Base-by-base conservation (phyloP, 2,888 invertebrate genomes). In the Oegoconia quadripuncta region DNA sequence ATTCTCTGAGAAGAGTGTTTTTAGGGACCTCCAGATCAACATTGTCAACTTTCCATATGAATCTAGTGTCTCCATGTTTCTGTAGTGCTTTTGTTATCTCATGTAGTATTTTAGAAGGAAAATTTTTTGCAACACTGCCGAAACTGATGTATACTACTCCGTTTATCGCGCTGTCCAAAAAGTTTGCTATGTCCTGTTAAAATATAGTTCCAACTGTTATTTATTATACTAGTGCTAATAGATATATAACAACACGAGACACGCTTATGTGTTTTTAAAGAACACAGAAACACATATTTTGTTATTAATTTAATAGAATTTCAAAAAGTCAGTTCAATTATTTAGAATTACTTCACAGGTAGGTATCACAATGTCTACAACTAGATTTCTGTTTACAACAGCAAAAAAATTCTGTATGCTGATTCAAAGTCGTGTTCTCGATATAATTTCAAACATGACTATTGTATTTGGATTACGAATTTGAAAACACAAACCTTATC, bases 41-140 rank as follows among this genome's bases (percentile, higher is more conserved):
- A 52, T 89, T 89, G 60, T 93, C 92, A 88, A 90, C 91, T 75
- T 93, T 93, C 93, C 93, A 93, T 36, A 94, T 72, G 9, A 93
- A 90, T 37, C 87, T 88, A 55, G 91, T 90, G 36, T 73, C 74
- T n/a, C n/a, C n/a, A 13, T 89, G 88, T 8, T 39, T 44, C 31
- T 42, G 28, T 11, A 55, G 18, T 6, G 58, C 31, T 0, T 82
- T 82, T 13, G 91, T 50, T 32, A 94, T 89, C 22, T 77, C 87
- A 33, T 86, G 70, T 31, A 90, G 69, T 53, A 89, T 90, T 2
- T 88, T 75, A 9, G 71, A 59, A 0, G 92, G 89, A 55, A 93
- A 81, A 7, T 90, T 87, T 38, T 89, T 89, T 42, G 93, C 89
- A 84, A 93, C 90, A 1, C 93, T 93, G 1, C 93, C 93, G 74